A percentile compares a stretch with the other conserved stretches of the same genome.
Evolutionary conservation across 2,888 invertebrate species (phyloP).

Genomic region (Leptinotarsa rubiginosa): DNA sequence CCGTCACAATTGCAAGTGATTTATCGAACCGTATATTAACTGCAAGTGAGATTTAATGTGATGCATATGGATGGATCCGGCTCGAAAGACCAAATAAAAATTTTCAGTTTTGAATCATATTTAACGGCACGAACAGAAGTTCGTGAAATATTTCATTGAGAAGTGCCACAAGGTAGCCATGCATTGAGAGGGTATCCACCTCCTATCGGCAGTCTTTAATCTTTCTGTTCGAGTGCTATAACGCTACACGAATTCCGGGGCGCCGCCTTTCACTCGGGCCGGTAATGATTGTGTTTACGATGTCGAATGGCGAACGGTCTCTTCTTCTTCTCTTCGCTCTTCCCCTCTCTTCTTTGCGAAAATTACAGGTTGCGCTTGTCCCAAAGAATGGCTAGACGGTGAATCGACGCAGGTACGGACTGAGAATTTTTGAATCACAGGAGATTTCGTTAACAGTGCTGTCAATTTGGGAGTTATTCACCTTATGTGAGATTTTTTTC

Average conservation of each 20-base stretch:
- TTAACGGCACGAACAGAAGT: no score
- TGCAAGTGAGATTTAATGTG: no score
- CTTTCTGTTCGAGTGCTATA: slow-evolving; percentile 20
- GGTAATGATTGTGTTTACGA: slow-evolving; percentile 13
- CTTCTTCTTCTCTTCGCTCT: slow-evolving; percentile 8
- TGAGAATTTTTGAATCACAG: not conserved
- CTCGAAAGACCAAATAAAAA: not conserved
- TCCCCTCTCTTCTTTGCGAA: slow-evolving; percentile 4
- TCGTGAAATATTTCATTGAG: not conserved
- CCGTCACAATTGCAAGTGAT: not conserved
- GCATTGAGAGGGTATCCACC: not conserved
- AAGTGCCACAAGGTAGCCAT: slow-evolving; percentile 3
- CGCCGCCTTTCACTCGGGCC: slow-evolving; percentile 7
- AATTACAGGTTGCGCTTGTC: slow-evolving; percentile 10
- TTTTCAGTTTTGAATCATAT: not conserved
- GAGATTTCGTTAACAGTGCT: no score
- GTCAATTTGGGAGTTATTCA: not conserved
- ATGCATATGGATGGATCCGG: not conserved
- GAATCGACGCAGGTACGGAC: not conserved
- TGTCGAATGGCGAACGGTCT: slow-evolving; percentile 10
- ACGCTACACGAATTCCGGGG: slow-evolving; percentile 23
- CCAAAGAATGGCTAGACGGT: slow-evolving; percentile 17
- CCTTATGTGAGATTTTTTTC: no score
- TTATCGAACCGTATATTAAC: not conserved
- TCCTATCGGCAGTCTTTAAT: slow-evolving; percentile 21